Percentiles rank a stretch among this genome's conserved stretches.
phyloP scores from a whole-genome alignment of 2,797 vertebrate species.

The Sternotherus odoratus region DNA sequence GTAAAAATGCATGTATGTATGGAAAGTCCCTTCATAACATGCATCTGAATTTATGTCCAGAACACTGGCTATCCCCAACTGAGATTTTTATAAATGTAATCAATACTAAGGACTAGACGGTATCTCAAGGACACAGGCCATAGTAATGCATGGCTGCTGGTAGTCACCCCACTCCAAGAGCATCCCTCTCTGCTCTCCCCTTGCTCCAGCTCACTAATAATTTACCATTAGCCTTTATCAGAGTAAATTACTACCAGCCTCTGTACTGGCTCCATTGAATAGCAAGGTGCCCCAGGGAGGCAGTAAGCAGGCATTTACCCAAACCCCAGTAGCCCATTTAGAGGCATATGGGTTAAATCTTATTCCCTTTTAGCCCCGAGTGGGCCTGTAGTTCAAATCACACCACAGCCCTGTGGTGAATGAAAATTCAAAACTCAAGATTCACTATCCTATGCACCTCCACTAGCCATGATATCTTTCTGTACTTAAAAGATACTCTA shows the following conservation, averaged over 20 bases:
- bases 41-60: accelerated
- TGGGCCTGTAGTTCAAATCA: neutral
- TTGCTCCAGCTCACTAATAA: neutral
- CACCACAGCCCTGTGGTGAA: neutral
- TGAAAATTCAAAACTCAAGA: constrained; percentile 6
- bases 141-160: neutral
- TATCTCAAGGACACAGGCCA: neutral
- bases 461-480: neutral
- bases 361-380: neutral
- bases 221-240: neutral
- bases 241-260: neutral
- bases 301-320: neutral
- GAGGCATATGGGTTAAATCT: neutral
- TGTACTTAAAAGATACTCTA: neutral
- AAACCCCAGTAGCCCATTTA: neutral
- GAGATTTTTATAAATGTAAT: neutral
- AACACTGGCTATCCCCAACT: neutral
- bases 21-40: neutral
- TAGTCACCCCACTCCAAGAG: neutral
- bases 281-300: neutral
- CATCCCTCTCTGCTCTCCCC: neutral
- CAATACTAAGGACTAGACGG: neutral
- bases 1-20: neutral
- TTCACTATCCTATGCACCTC: neutral
- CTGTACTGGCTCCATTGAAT: neutral